Percentiles rank a stretch among this genome's conserved stretches.
phyloP scores from a whole-genome alignment of 2,888 invertebrate species.

The Myathropa florea region DNA sequence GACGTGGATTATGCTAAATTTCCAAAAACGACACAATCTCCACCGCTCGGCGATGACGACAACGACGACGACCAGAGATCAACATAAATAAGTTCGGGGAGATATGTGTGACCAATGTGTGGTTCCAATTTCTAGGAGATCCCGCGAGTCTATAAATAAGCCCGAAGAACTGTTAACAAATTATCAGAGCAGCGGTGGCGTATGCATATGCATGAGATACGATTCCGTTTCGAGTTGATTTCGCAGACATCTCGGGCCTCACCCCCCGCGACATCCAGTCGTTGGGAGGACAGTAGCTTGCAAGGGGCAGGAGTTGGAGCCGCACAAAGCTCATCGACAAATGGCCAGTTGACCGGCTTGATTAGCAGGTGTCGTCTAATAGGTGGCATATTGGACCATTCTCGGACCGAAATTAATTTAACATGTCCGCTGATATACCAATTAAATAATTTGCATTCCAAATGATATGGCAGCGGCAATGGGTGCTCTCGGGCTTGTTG shows the following conservation, averaged over 20 bases:
- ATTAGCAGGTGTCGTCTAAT: constrained; percentile 46
- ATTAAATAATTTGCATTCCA: constrained; percentile 35
- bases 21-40: constrained; percentile 42
- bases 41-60: neutral
- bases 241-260: neutral
- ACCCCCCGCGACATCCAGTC: neutral
- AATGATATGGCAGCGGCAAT: constrained; percentile 12
- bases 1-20: constrained; percentile 55
- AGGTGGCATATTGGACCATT: constrained; percentile 13
- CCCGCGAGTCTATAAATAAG: constrained; percentile 39
- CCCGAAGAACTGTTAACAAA: constrained; percentile 49
- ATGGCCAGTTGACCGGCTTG: constrained; percentile 23
- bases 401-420: constrained; percentile 28
- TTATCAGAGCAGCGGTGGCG: constrained; percentile 19
- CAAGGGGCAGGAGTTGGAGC: neutral
- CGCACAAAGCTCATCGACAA: constrained; percentile 18
- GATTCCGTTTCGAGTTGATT: neutral
- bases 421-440: constrained; percentile 16
- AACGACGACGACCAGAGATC: constrained; percentile 6
- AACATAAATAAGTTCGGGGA: constrained; percentile 24
- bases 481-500: neutral
- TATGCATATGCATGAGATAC: constrained; percentile 48
- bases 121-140: constrained; percentile 33
- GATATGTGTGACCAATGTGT: constrained; percentile 44
- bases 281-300: neutral